Evolutionary conservation across 2,797 vertebrate genomes (phyloP).

Genomic region (Vultur gryphus): DNA sequence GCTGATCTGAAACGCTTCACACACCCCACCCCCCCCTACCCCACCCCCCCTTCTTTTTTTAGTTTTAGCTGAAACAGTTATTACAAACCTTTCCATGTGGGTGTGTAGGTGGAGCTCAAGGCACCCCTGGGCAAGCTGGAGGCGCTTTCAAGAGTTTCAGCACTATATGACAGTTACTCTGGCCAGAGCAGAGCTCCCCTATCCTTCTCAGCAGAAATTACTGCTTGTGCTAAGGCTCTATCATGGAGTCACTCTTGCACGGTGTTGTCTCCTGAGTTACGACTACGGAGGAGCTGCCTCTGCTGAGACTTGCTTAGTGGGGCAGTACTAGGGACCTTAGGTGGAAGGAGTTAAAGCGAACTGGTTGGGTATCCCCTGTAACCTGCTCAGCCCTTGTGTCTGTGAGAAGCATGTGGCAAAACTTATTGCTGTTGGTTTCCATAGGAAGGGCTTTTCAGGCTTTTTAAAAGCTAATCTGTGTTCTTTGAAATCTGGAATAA

Average conservation of each 20-base stretch:
- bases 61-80: neutral
- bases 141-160: neutral
- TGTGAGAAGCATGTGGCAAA: neutral
- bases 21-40: too few relatives aligned
- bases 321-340: neutral
- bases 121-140: neutral
- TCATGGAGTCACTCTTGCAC: neutral
- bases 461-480: neutral
- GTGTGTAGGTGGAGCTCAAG: neutral
- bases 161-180: neutral
- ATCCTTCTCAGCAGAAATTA: accelerated
- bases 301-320: neutral
- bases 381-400: neutral
- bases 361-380: neutral
- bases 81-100: neutral
- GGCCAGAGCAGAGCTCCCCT: neutral
- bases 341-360: neutral
- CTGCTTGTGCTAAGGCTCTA: neutral
- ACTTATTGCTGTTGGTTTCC: neutral
- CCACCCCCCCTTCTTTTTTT: neutral
- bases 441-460: neutral
- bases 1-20: neutral
- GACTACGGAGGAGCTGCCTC: neutral
- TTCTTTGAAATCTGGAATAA: neutral
- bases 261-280: neutral